These are phyloP conservation scores for Lethocerus indicus DNA, from an alignment of 1,140 invertebrate species.

Conservation along the genomic window DNA sequence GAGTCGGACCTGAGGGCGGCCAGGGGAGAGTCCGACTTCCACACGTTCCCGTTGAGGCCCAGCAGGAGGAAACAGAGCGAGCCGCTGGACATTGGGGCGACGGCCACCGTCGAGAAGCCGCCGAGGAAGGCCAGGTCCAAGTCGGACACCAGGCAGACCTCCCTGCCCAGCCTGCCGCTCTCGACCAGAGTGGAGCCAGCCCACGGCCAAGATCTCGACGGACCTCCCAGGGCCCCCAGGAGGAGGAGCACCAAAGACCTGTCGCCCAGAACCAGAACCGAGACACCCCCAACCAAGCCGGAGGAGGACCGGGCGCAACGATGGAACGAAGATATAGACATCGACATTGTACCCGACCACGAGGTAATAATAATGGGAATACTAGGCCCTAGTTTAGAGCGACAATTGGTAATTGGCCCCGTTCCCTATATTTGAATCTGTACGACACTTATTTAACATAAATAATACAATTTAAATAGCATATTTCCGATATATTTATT, in stretches of 20 bases:
- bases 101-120: no score
- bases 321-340: no score
- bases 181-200: slow-evolving; percentile 7
- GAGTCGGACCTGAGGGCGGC: no score
- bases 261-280: slow-evolving; percentile 10
- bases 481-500: no score
- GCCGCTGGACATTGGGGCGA: background rate
- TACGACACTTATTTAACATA: no score
- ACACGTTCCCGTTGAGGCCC: slow-evolving; percentile 10
- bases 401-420: no score
- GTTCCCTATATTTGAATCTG: no score
- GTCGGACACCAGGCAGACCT: slow-evolving; percentile 6
- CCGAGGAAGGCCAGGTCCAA: slow-evolving; percentile 11
- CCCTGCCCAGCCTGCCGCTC: slow-evolving; percentile 10
- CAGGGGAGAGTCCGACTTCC: no score
- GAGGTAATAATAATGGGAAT: no score
- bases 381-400: no score
- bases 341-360: no score
- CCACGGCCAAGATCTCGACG: background rate
- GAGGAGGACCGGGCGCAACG: slow-evolving; percentile 1
- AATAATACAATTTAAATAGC: no score
- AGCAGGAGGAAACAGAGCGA: slow-evolving; percentile 7
- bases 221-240: slow-evolving; percentile 7
- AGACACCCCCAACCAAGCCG: background rate
- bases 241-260: slow-evolving; percentile 12